Conservation (phyloP, 2,113 vertebrate species). For the Bombycilla garrulus region DNA sequence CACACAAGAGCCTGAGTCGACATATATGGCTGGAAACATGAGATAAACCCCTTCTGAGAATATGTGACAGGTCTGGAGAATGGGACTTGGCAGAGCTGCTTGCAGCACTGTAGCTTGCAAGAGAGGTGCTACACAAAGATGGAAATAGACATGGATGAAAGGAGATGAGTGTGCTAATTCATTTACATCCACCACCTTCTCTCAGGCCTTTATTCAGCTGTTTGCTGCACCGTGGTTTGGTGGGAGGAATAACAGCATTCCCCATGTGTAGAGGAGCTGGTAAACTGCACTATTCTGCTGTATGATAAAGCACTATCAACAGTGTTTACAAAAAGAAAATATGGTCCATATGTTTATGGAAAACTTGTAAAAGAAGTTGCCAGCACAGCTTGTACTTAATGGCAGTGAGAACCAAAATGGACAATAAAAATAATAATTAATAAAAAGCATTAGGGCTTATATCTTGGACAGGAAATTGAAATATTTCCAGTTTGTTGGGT, state of each 20-base stretch:
- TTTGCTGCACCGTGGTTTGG: background rate
- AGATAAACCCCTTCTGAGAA: background rate
- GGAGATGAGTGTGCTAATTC: background rate
- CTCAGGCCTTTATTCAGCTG: background rate
- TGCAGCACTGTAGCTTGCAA: background rate
- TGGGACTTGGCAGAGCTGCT: background rate
- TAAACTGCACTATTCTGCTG: background rate
- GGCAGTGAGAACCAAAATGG: background rate
- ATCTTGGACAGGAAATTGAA: conserved; percentile 34
- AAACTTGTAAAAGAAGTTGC: background rate
- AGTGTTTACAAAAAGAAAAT: background rate
- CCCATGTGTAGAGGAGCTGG: background rate
- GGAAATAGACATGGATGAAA: background rate
- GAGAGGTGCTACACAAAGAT: background rate
- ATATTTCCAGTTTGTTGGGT: conserved; percentile 52
- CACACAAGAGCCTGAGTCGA: background rate
- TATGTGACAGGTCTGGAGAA: background rate
- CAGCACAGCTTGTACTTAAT: background rate
- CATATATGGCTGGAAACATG: background rate
- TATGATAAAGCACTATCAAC: background rate
- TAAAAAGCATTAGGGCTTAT: background rate
- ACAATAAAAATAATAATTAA: background rate
- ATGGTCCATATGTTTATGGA: background rate
- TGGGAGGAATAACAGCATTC: background rate
- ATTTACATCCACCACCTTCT: background rate